Percentiles rank a stretch among this genome's conserved stretches.
Conservation (phyloP, 2,797 vertebrate genomes). For the Anabas testudineus region DNA sequence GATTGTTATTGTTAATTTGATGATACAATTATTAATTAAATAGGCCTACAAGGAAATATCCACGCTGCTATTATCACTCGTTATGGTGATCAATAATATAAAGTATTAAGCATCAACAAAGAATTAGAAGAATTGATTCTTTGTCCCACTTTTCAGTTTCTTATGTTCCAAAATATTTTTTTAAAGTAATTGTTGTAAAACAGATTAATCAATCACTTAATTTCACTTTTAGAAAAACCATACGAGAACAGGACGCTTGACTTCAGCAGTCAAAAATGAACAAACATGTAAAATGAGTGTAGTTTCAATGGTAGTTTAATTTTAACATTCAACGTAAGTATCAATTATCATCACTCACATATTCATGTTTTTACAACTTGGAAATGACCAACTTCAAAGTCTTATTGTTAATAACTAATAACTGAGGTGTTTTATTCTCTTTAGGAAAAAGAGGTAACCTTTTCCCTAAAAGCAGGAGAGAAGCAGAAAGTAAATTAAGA, state of each 20-base stretch:
- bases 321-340: constrained; percentile 85
- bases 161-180: too few species aligned
- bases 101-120: too few species aligned
- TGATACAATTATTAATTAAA: too few species aligned
- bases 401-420: constrained; percentile 39
- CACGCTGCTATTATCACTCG: too few species aligned
- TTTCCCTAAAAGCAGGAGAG: background rate
- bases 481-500: background rate
- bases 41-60: too few species aligned
- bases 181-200: background rate
- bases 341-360: constrained; percentile 78
- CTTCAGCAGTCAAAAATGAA: constrained; percentile 26
- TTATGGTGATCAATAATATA: too few species aligned
- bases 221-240: background rate
- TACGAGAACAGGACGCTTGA: background rate
- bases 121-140: background rate
- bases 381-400: constrained; percentile 46
- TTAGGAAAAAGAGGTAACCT: constrained; percentile 16
- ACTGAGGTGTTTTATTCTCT: constrained; percentile 45
- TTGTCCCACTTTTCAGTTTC: background rate
- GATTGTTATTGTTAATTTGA: too few species aligned
- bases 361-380: constrained; percentile 68
- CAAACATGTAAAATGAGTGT: constrained; percentile 31
- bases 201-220: too few species aligned
- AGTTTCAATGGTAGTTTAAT: constrained; percentile 85